phyloP scores from a whole-genome alignment of 2,113 vertebrate genomes.

The Mastomys natalensis region DNA sequence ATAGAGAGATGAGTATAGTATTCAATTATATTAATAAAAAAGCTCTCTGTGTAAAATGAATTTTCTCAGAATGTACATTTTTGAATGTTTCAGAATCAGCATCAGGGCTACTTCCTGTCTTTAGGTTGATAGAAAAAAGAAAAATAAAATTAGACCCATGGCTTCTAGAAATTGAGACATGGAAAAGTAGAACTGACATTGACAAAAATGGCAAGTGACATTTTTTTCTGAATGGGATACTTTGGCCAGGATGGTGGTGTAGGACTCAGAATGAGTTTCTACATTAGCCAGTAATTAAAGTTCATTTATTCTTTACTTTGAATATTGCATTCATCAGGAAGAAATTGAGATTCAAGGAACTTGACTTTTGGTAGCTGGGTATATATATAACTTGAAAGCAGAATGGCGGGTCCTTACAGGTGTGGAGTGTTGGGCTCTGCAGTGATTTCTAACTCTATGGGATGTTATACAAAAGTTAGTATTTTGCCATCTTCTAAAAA shows the following conservation, averaged over 20 bases:
- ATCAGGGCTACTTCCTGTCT: not conserved
- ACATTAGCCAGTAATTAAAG: not conserved
- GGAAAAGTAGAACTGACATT: not conserved
- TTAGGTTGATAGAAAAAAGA: not conserved
- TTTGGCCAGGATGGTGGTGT: not conserved
- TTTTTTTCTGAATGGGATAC: constrained; percentile 35
- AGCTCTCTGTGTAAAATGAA: not conserved
- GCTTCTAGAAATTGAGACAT: not conserved
- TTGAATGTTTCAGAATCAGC: not conserved
- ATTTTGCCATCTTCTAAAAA: not conserved
- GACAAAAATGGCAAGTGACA: not conserved
- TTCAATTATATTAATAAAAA: constrained; percentile 42
- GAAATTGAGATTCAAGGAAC: not conserved
- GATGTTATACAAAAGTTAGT: constrained; percentile 30
- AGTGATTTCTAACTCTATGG: not conserved
- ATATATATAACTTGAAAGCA: not conserved
- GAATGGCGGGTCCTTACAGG: too few relatives aligned
- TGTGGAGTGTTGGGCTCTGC: not conserved
- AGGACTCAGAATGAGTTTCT: constrained; percentile 1
- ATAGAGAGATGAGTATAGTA: not conserved
- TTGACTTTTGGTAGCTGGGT: not conserved
- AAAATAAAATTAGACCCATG: not conserved
- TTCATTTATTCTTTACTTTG: not conserved
- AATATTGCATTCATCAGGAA: not conserved
- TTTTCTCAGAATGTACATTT: constrained; percentile 40